These are phyloP conservation scores for Ondatra zibethicus DNA, from an alignment of 2,113 vertebrate genomes.

Conservation along the genomic window DNA sequence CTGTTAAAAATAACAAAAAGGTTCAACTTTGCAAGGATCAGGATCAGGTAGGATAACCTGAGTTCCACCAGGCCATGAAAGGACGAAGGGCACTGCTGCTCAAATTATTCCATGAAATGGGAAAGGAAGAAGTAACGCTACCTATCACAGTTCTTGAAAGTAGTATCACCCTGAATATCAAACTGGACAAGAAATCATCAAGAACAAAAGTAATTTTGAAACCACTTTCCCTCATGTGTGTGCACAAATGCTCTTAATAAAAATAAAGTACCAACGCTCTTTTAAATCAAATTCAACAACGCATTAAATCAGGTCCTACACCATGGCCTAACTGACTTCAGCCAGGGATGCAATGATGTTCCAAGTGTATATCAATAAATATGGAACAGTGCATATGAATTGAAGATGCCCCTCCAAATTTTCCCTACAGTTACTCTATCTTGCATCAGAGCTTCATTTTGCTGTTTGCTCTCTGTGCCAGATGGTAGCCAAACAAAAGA, in stretches of 20 bases:
- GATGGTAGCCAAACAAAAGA: background rate
- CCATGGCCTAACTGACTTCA: rapidly evolving
- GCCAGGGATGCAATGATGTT: background rate
- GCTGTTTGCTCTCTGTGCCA: background rate
- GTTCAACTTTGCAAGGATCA: too few species aligned
- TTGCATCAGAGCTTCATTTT: background rate
- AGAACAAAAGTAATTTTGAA: too few species aligned
- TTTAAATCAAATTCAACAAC: background rate
- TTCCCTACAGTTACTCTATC: background rate
- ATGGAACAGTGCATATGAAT: background rate
- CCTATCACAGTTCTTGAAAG: too few species aligned
- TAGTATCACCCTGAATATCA: too few species aligned
- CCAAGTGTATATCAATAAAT: background rate
- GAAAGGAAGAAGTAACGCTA: too few species aligned
- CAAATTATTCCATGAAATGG: too few species aligned
- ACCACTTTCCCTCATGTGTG: too few species aligned
- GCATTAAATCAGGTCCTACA: background rate
- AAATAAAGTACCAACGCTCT: background rate
- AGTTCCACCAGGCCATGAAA: too few species aligned
- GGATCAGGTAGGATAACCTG: too few species aligned
- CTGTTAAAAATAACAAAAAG: too few species aligned
- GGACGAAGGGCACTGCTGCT: too few species aligned
- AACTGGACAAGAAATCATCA: too few species aligned
- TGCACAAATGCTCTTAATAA: background rate
- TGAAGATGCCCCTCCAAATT: background rate